These are phyloP conservation scores for Synanthedon vespiformis DNA, from an alignment of 2,888 invertebrate genomes.

Conservation along the genomic window DNA sequence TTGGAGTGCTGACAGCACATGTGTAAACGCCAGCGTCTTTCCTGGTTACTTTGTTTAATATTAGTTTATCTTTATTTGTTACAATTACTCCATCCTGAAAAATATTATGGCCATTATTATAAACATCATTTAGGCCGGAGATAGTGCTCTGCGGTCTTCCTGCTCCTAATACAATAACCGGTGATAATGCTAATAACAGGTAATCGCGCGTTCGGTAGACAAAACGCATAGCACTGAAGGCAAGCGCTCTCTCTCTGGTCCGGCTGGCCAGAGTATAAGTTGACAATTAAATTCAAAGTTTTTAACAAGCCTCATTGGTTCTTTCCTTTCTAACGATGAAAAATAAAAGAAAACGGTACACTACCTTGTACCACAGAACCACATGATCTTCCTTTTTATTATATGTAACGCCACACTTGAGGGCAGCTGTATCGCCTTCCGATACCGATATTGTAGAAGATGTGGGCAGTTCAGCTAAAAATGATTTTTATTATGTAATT, in stretches of 20 bases:
- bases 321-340: no score
- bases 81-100: conserved; percentile 21
- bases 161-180: no score
- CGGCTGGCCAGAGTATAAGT: no score
- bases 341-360: no score
- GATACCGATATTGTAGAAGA: conserved; percentile 11
- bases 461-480: not conserved
- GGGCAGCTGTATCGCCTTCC: conserved; percentile 11
- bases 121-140: no score
- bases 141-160: no score
- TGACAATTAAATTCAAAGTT: no score
- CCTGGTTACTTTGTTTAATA: conserved; percentile 12
- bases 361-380: conserved; percentile 39
- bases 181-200: no score
- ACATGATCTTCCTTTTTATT: conserved; percentile 11
- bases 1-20: conserved; percentile 28
- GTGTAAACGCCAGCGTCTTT: conserved; percentile 31
- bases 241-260: no score
- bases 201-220: no score
- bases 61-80: conserved; percentile 11
- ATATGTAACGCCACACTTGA: conserved; percentile 25
- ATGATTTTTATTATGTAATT: not conserved
- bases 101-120: not conserved
- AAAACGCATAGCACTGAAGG: no score
- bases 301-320: no score